phyloP scores from a whole-genome alignment of 2,888 invertebrate genomes.

The Sphinx pinastri region DNA sequence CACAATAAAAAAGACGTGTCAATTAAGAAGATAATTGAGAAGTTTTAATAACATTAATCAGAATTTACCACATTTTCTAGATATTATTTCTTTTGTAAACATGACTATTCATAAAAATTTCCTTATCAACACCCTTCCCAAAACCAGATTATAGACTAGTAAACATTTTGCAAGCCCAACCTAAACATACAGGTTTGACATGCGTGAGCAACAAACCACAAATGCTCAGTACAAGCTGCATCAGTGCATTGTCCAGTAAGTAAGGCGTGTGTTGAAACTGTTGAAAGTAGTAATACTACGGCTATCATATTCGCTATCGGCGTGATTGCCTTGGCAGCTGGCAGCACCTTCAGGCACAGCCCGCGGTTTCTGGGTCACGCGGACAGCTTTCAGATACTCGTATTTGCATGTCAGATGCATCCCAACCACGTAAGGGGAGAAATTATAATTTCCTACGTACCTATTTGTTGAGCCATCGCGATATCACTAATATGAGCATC shows the following conservation, averaged over 20 bases:
- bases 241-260: slow-evolving; percentile 16
- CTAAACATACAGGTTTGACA: too few species aligned
- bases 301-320: slow-evolving; percentile 53
- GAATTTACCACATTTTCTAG: too few species aligned
- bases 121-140: too few species aligned
- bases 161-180: background rate
- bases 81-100: too few species aligned
- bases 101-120: too few species aligned
- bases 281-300: slow-evolving; percentile 27
- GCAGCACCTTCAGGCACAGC: slow-evolving; percentile 47
- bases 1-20: too few species aligned
- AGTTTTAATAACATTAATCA: too few species aligned
- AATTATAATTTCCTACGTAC: slow-evolving; percentile 33
- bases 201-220: background rate
- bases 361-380: slow-evolving; percentile 64
- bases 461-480: background rate
- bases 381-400: slow-evolving; percentile 63
- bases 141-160: background rate
- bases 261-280: slow-evolving; percentile 24
- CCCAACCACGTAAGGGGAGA: slow-evolving; percentile 47
- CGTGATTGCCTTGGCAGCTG: slow-evolving; percentile 35
- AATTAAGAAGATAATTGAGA: too few species aligned
- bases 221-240: slow-evolving; percentile 2
- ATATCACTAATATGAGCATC: slow-evolving; percentile 10
- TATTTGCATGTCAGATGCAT: slow-evolving; percentile 58